These are phyloP conservation scores for Lamproptera curius DNA, from an alignment of 2,888 invertebrate species.

Conservation along the genomic window DNA sequence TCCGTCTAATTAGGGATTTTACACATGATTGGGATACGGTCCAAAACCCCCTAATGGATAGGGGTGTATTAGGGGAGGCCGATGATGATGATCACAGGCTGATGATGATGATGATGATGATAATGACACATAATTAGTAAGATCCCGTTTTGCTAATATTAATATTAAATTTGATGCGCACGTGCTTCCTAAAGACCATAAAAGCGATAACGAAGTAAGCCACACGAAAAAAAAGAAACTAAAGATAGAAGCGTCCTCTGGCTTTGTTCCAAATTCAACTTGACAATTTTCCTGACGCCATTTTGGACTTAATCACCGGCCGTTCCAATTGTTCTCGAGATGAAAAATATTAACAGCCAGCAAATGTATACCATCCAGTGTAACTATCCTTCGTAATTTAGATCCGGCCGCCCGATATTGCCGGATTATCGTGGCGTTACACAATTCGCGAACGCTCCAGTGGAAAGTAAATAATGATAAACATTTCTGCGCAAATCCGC, in stretches of 20 bases:
- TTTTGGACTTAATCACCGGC: not conserved
- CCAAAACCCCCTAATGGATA: no score
- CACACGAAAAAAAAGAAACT: no score
- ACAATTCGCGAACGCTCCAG: constrained; percentile 5
- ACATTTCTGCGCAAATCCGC: constrained; percentile 12
- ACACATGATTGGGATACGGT: no score
- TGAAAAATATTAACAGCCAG: not conserved
- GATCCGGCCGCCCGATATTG: constrained; percentile 4
- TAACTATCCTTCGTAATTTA: constrained; percentile 9
- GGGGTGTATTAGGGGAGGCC: no score
- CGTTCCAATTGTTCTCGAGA: not conserved
- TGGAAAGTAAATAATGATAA: constrained; percentile 11
- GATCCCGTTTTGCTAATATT: no score
- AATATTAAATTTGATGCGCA: no score
- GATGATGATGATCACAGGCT: no score
- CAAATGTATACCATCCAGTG: constrained; percentile 1
- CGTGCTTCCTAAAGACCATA: no score
- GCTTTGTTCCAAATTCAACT: not conserved
- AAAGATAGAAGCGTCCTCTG: not conserved
- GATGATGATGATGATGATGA: no score
- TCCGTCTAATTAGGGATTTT: no score
- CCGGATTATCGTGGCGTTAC: constrained; percentile 4
- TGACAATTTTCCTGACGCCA: not conserved
- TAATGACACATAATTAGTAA: no score
- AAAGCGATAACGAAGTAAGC: no score